These are phyloP conservation scores for Myoxocephalus aenaeus DNA, from an alignment of 2,797 vertebrate species.

Conservation along the genomic window DNA sequence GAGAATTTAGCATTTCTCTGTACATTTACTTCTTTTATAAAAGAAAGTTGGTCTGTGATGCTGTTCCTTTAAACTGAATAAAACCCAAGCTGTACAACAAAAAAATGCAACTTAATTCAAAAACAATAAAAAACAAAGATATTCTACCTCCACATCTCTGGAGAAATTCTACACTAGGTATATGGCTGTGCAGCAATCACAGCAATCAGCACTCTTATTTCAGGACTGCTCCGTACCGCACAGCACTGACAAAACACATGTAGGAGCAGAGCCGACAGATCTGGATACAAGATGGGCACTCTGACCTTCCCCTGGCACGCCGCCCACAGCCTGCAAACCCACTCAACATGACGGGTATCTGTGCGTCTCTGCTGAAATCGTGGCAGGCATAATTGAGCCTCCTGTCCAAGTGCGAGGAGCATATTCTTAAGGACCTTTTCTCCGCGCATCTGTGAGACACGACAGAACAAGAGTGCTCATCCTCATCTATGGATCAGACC, in stretches of 20 bases:
- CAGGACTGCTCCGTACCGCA: slow-evolving; percentile 67
- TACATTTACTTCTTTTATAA: slow-evolving; percentile 48
- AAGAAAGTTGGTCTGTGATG: slow-evolving; percentile 27
- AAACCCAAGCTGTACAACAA: slow-evolving; percentile 1
- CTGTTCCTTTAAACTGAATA: slow-evolving; percentile 26
- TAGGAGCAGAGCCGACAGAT: slow-evolving; percentile 80
- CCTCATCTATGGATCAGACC: slow-evolving; percentile 77
- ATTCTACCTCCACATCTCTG: slow-evolving; percentile 30
- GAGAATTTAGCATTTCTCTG: slow-evolving; percentile 46
- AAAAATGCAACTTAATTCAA: slow-evolving; percentile 40
- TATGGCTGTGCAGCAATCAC: slow-evolving; percentile 66
- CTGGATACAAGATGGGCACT: slow-evolving; percentile 86
- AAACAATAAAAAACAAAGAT: slow-evolving; percentile 30
- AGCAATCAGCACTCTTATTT: slow-evolving; percentile 78
- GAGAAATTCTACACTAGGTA: slow-evolving; percentile 52
- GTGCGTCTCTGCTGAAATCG: slow-evolving; percentile 79
- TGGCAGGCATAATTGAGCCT: slow-evolving; percentile 84
- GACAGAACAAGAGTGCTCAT: slow-evolving; percentile 84
- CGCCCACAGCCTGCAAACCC: slow-evolving; percentile 83
- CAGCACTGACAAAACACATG: slow-evolving; percentile 78
- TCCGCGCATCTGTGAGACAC: slow-evolving; percentile 74
- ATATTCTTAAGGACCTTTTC: slow-evolving; percentile 87
- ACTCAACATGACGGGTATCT: slow-evolving; percentile 83
- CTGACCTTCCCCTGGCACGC: slow-evolving; percentile 86
- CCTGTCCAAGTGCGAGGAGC: slow-evolving; percentile 82